Conservation (phyloP, 2,797 vertebrate species). For the Anguilla pacifica region DNA sequence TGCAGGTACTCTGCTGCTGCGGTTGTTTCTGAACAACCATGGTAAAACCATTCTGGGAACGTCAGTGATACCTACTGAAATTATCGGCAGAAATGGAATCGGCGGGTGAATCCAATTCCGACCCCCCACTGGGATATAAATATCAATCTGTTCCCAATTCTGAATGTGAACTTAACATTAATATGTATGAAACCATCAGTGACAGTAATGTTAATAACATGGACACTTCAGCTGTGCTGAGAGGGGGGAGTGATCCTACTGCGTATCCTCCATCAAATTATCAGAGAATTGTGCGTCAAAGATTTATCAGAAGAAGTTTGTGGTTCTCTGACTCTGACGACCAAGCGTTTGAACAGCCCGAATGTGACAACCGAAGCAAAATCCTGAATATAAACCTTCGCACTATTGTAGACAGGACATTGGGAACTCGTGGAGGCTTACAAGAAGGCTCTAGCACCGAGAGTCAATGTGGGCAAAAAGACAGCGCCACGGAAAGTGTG, state of each 20-base stretch:
- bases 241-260: constrained; percentile 73
- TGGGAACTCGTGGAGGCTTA: constrained; percentile 52
- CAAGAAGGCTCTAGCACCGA: constrained; percentile 67
- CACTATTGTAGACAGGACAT: constrained; percentile 83
- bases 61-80: constrained; percentile 57
- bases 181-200: constrained; percentile 61
- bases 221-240: constrained; percentile 62
- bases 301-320: constrained; percentile 89
- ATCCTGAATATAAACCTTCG: constrained; percentile 77
- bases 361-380: constrained; percentile 75
- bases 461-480: constrained; percentile 65
- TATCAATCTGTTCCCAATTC: constrained; percentile 60
- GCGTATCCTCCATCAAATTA: constrained; percentile 68
- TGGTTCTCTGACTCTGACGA: constrained; percentile 92
- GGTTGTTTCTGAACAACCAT: constrained; percentile 64
- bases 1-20: constrained; percentile 71
- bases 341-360: constrained; percentile 78
- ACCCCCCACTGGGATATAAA: constrained; percentile 56
- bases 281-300: constrained; percentile 75
- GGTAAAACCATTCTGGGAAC: constrained; percentile 67
- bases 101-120: constrained; percentile 60
- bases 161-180: constrained; percentile 54
- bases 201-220: constrained; percentile 64
- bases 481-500: constrained; percentile 65
- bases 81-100: constrained; percentile 70